These are phyloP conservation scores for Eledone cirrhosa DNA, from an alignment of 2,888 invertebrate species.

Conservation along the genomic window DNA sequence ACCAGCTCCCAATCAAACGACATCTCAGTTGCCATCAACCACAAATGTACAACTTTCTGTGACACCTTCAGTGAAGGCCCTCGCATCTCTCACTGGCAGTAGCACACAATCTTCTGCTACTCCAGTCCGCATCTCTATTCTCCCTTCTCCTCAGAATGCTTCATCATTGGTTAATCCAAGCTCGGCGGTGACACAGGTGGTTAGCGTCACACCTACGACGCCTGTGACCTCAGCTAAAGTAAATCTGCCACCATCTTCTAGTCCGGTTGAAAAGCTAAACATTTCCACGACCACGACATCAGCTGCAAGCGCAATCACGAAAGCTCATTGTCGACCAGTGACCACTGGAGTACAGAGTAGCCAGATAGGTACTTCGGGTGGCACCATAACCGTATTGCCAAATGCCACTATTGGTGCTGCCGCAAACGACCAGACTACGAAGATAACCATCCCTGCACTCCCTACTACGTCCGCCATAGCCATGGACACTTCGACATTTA, in stretches of 20 bases:
- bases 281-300: constrained; percentile 21
- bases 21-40: constrained; percentile 28
- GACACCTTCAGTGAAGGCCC: constrained; percentile 38
- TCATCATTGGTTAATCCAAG: constrained; percentile 33
- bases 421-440: neutral
- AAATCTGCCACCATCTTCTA: constrained; percentile 4
- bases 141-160: constrained; percentile 50
- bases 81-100: constrained; percentile 44
- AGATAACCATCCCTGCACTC: neutral
- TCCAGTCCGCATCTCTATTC: constrained; percentile 53
- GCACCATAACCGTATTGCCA: neutral
- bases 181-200: constrained; percentile 72
- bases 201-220: constrained; percentile 72
- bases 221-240: constrained; percentile 35
- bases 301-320: constrained; percentile 20
- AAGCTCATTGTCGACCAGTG: neutral
- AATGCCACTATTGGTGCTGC: neutral
- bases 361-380: neutral
- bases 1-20: constrained; percentile 44
- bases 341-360: neutral
- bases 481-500: constrained; percentile 16
- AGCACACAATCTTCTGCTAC: constrained; percentile 37
- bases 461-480: too few relatives aligned
- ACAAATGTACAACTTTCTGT: constrained; percentile 28
- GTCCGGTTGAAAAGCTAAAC: neutral